phyloP scores from a whole-genome alignment of 1,140 invertebrate genomes.

The Phenacoccus solenopsis region DNA sequence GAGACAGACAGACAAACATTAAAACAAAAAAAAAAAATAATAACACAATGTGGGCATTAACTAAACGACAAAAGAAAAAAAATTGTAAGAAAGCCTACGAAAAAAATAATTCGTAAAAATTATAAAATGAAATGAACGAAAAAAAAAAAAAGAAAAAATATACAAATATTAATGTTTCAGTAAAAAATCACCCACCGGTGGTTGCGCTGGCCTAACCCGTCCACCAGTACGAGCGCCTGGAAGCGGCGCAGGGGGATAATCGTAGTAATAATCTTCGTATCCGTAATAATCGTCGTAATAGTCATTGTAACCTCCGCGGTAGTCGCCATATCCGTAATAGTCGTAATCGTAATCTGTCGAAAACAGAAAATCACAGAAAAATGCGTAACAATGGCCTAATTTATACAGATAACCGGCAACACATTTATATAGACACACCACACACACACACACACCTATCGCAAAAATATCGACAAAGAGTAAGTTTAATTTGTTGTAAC shows the following conservation, averaged over 20 bases:
- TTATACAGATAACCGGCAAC: too few species aligned
- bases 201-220: constrained; percentile 8
- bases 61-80: neutral
- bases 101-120: neutral
- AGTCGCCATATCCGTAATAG: constrained; percentile 8
- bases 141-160: neutral
- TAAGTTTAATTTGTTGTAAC: too few species aligned
- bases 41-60: neutral
- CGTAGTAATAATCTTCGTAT: constrained; percentile 13
- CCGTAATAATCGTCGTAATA: constrained; percentile 15
- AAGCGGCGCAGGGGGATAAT: neutral
- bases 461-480: too few species aligned
- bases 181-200: constrained; percentile 14
- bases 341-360: constrained; percentile 11
- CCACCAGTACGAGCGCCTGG: constrained; percentile 11
- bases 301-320: constrained; percentile 11
- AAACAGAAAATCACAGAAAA: constrained; percentile 9
- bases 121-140: neutral
- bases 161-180: neutral
- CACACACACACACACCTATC: too few species aligned
- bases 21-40: neutral
- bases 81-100: neutral
- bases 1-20: too few species aligned
- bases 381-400: constrained; percentile 12
- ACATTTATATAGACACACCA: too few species aligned